These are phyloP conservation scores for Morpho achilles DNA, from an alignment of 2,888 invertebrate species.

Conservation along the genomic window DNA sequence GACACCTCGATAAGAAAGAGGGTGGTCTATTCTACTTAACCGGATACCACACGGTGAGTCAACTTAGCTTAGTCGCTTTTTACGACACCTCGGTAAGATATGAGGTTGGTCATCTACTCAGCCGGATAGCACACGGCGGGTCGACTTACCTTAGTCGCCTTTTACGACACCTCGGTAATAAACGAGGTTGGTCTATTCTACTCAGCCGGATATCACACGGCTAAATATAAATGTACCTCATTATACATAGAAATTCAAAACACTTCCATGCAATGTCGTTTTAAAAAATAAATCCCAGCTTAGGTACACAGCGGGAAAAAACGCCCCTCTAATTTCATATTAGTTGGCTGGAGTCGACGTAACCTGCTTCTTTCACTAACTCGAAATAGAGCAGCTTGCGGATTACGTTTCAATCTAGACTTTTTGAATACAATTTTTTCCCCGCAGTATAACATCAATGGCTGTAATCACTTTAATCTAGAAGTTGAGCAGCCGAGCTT, in stretches of 20 bases:
- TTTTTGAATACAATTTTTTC: slow-evolving; percentile 17
- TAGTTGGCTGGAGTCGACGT: slow-evolving; percentile 8
- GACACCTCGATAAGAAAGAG: too few relatives aligned
- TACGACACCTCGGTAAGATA: too few relatives aligned
- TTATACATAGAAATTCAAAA: not conserved
- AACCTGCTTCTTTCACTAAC: slow-evolving; percentile 3
- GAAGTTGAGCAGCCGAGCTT: not conserved
- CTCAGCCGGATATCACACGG: too few relatives aligned
- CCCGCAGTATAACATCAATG: slow-evolving; percentile 15
- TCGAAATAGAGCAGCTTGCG: slow-evolving; percentile 12
- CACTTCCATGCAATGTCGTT: not conserved
- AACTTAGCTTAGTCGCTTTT: too few relatives aligned
- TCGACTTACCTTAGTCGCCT: too few relatives aligned
- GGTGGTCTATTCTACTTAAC: too few relatives aligned
- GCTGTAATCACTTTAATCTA: slow-evolving; percentile 14
- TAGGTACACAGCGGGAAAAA: slow-evolving; percentile 3
- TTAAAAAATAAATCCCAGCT: not conserved
- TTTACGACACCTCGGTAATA: too few relatives aligned
- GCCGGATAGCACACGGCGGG: too few relatives aligned
- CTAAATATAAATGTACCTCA: too few relatives aligned
- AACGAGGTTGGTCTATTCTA: too few relatives aligned
- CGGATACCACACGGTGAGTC: too few relatives aligned
- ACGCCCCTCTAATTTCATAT: slow-evolving; percentile 10
- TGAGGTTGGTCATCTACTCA: too few relatives aligned
- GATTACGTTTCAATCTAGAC: slow-evolving; percentile 20